These are phyloP conservation scores for Geococcyx californianus DNA, from an alignment of 2,113 vertebrate genomes.

Conservation along the genomic window DNA sequence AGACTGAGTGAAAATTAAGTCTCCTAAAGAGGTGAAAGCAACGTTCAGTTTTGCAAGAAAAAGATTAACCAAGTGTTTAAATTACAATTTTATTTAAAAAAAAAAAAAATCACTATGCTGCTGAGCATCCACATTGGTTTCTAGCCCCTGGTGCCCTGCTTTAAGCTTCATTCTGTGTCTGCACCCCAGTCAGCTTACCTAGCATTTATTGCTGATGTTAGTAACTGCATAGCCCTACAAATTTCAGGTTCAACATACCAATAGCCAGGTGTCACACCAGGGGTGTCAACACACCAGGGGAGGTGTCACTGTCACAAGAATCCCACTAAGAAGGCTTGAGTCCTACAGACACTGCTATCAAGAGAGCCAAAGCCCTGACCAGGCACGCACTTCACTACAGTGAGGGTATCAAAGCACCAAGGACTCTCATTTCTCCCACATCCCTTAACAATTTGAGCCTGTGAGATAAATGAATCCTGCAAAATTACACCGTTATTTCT, in stretches of 20 bases:
- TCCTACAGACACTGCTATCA: background rate
- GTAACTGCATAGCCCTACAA: background rate
- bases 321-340: rapidly evolving
- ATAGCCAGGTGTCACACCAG: too few relatives aligned
- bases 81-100: background rate
- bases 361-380: background rate
- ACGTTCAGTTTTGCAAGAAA: background rate
- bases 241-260: background rate
- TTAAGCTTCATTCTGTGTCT: background rate
- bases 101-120: background rate
- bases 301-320: background rate
- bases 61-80: background rate
- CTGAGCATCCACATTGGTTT: background rate
- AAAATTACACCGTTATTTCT: background rate
- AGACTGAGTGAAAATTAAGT: background rate
- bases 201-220: background rate
- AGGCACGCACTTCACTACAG: background rate
- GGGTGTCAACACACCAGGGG: too few relatives aligned
- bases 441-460: background rate
- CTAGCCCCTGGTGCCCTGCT: background rate
- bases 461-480: background rate
- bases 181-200: background rate
- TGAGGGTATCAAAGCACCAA: rapidly evolving
- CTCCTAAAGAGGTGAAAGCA: background rate
- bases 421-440: background rate